Percentiles rank a stretch among this genome's conserved stretches.
Conservation (phyloP, 64 coral and sea anemone species). For the Pocillopora damicornis region DNA sequence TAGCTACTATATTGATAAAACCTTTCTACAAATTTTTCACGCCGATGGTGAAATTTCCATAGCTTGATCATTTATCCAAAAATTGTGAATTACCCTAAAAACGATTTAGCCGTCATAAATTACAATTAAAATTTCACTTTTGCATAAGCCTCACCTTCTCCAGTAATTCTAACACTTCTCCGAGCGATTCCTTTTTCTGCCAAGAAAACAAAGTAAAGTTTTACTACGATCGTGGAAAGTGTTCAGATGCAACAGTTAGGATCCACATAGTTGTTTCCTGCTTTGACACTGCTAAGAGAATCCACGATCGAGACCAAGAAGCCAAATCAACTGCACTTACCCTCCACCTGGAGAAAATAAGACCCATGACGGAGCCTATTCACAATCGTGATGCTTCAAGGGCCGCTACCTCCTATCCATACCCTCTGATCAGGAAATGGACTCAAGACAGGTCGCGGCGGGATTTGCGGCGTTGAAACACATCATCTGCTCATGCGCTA, state of each 20-base stretch:
- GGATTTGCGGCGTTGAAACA: too few species aligned
- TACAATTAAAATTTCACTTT: neutral
- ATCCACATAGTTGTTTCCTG: neutral
- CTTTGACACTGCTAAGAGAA: neutral
- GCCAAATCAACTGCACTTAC: conserved; percentile 26
- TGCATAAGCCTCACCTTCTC: conserved; percentile 62
- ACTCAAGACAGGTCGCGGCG: too few species aligned
- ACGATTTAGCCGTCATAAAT: neutral
- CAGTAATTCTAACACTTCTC: conserved; percentile 70
- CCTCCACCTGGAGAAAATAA: conserved; percentile 68
- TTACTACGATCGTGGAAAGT: neutral
- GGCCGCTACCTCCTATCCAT: neutral
- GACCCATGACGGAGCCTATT: conserved; percentile 36
- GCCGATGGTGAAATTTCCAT: too few species aligned
- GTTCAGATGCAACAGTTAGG: neutral
- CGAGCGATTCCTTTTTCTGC: conserved; percentile 78
- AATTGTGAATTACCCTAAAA: neutral
- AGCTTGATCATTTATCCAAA: neutral
- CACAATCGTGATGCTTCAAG: neutral
- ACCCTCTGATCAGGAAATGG: too few species aligned
- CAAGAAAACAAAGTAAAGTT: neutral
- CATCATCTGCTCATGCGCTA: too few species aligned
- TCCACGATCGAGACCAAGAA: neutral
- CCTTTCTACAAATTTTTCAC: neutral
- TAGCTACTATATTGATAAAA: neutral